These are phyloP conservation scores for Miltochrista miniata DNA, from an alignment of 2,888 invertebrate species.

Conservation along the genomic window DNA sequence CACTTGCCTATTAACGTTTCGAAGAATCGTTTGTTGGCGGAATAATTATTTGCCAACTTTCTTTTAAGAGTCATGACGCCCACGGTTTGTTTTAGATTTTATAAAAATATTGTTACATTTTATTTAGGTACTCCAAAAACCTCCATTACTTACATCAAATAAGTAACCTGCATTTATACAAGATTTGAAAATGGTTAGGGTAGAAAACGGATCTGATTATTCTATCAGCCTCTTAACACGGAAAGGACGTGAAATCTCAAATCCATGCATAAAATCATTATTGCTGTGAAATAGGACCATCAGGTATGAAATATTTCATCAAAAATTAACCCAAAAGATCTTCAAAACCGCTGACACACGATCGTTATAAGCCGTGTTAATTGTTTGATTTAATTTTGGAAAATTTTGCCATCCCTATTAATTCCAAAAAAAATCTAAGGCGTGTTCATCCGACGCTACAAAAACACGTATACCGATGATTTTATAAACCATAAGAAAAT, in stretches of 20 bases:
- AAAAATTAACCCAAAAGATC: conserved; percentile 16
- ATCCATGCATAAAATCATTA: conserved; percentile 38
- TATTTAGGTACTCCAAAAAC: no score
- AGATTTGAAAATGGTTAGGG: no score
- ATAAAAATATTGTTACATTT: no score
- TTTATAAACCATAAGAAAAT: conserved; percentile 24
- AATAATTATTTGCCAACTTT: no score
- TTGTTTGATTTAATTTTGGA: conserved; percentile 32
- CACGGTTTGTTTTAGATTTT: no score
- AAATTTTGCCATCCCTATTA: conserved; percentile 21
- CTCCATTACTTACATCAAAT: no score
- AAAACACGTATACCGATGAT: conserved; percentile 14
- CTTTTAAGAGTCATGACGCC: no score
- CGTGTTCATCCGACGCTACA: conserved; percentile 3
- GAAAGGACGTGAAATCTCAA: conserved; percentile 49
- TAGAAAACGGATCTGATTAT: conserved; percentile 32
- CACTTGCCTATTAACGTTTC: no score
- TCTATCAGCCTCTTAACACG: conserved; percentile 39
- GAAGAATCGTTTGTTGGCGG: no score
- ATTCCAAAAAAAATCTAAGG: conserved; percentile 21
- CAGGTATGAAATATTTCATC: conserved; percentile 41
- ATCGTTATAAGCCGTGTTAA: conserved; percentile 21
- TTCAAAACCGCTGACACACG: conserved; percentile 35
- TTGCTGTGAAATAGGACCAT: conserved; percentile 45
- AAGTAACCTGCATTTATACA: no score